Evolutionary conservation across 2,888 invertebrate genomes (phyloP).

Genomic region (Xestoiulus laeticollis): DNA sequence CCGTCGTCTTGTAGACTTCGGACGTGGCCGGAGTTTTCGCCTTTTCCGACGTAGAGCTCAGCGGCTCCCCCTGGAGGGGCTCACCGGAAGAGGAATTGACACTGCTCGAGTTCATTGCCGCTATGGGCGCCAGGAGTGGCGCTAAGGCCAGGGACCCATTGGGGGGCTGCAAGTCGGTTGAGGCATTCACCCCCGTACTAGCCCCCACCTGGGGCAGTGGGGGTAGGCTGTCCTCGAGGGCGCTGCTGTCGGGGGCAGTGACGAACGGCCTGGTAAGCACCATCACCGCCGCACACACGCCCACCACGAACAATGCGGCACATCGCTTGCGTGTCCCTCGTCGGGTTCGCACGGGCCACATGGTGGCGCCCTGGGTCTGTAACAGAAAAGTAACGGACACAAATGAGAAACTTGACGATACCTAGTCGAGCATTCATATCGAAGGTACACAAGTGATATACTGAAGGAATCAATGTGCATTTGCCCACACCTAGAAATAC

Average conservation of each 20-base stretch:
- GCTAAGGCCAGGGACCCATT: not conserved
- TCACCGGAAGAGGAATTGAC: not conserved
- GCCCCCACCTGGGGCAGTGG: not conserved
- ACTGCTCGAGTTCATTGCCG: not conserved
- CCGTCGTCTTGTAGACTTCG: not conserved
- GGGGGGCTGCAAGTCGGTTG: not conserved
- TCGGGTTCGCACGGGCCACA: conserved; percentile 52
- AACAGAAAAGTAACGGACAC: not conserved
- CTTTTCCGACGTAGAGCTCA: not conserved
- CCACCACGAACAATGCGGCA: conserved; percentile 50
- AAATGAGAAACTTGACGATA: not conserved
- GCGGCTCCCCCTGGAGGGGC: not conserved
- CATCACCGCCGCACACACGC: conserved; percentile 48
- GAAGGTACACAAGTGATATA: no score
- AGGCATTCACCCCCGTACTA: not conserved
- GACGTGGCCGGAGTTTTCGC: not conserved
- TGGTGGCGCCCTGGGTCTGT: conserved; percentile 13
- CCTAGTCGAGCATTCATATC: no score
- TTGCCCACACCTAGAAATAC: no score
- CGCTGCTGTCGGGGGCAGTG: not conserved
- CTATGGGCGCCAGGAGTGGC: not conserved
- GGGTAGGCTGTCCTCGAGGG: not conserved
- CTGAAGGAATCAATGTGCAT: no score
- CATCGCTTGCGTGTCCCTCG: conserved; percentile 52
- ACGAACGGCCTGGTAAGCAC: conserved; percentile 51